Evolutionary conservation across 2,113 vertebrate species (phyloP).

Genomic region (Ranitomeya imitator): DNA sequence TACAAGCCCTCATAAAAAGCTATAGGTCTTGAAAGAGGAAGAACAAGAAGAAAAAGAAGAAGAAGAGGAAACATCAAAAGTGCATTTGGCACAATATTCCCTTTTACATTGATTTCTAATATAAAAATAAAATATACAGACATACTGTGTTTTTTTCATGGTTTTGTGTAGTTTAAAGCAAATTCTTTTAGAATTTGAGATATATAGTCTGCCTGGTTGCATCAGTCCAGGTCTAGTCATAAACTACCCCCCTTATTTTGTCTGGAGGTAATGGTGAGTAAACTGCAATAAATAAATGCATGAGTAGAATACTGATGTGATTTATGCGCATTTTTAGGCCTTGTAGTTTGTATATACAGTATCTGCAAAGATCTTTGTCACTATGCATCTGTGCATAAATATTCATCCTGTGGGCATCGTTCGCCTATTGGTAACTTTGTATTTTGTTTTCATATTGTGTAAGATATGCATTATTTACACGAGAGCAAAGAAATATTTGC

Average conservation of each 20-base stretch:
- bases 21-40: too few relatives aligned
- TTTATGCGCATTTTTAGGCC: background rate
- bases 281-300: background rate
- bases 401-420: slow-evolving; percentile 9
- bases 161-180: background rate
- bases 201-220: background rate
- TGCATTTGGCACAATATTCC: too few relatives aligned
- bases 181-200: background rate
- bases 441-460: slow-evolving; percentile 3
- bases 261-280: background rate
- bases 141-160: background rate
- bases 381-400: background rate
- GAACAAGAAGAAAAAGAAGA: too few relatives aligned
- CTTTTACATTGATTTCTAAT: too few relatives aligned
- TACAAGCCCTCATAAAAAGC: too few relatives aligned
- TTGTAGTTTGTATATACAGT: background rate
- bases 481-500: slow-evolving; percentile 1
- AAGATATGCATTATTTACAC: background rate
- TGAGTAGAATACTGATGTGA: background rate
- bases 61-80: too few relatives aligned
- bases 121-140: too few relatives aligned
- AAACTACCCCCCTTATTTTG: background rate
- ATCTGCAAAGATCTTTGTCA: slow-evolving; percentile 9
- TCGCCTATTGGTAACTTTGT: background rate
- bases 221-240: background rate